Conservation (phyloP, 2,113 vertebrate species). For the Felis chaus region DNA sequence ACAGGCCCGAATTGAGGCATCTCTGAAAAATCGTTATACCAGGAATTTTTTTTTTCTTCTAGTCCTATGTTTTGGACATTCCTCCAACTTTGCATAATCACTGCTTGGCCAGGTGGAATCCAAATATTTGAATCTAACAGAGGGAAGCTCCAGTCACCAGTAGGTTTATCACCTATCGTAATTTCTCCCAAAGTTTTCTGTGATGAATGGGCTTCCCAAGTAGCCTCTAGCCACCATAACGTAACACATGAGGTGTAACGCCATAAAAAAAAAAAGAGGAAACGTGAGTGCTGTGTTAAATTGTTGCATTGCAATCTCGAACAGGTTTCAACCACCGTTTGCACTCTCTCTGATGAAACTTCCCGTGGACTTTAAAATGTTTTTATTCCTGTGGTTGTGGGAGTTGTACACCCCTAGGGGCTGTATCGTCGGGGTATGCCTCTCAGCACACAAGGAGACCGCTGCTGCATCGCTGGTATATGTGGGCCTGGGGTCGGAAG, state of each 20-base stretch:
- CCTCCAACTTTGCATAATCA: neutral
- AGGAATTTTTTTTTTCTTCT: neutral
- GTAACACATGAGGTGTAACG: neutral
- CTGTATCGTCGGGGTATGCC: fast-evolving
- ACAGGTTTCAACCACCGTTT: neutral
- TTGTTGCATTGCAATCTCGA: neutral
- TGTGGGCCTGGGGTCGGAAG: neutral
- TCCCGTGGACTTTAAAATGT: neutral
- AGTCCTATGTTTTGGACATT: neutral
- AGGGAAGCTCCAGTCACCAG: neutral
- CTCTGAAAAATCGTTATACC: neutral
- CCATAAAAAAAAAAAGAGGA: neutral
- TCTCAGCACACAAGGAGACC: neutral
- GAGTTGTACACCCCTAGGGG: fast-evolving
- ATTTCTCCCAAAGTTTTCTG: neutral
- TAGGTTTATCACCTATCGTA: neutral
- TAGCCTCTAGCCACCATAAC: neutral
- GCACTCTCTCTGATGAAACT: neutral
- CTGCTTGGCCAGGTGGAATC: neutral
- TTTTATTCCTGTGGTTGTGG: neutral
- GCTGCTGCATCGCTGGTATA: neutral
- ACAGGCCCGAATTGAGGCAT: neutral
- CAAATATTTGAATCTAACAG: neutral
- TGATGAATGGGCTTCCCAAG: neutral
- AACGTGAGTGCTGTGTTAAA: neutral